Conservation (phyloP, 2,113 vertebrate species). For the Nibea coibor region DNA sequence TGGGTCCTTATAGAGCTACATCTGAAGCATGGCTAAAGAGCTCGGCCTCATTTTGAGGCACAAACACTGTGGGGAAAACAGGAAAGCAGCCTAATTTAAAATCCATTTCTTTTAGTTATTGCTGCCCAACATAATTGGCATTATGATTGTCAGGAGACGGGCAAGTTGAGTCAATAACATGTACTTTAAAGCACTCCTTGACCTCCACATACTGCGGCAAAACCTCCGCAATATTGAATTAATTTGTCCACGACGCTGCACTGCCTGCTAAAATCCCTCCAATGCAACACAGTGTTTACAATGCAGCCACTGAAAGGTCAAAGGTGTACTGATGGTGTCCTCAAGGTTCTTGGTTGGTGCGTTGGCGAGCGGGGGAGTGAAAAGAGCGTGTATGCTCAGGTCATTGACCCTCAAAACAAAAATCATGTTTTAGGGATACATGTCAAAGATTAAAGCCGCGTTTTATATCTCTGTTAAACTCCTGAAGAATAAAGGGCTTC, state of each 20-base stretch:
- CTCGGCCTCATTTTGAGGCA: background rate
- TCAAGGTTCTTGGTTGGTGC: background rate
- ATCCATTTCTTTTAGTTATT: background rate
- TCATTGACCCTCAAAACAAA: background rate
- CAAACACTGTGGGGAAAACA: background rate
- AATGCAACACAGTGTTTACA: background rate
- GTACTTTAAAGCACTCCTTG: conserved; percentile 6
- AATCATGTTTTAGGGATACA: background rate
- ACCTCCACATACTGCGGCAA: background rate
- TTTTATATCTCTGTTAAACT: background rate
- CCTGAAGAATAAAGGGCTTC: background rate
- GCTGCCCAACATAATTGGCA: background rate
- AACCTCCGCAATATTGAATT: background rate
- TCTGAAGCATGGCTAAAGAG: background rate
- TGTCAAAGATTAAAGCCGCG: background rate
- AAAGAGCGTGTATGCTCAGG: background rate
- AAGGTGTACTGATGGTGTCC: background rate
- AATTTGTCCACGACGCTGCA: background rate
- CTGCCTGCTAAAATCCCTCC: background rate
- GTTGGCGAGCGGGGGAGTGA: too few species aligned
- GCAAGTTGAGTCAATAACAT: background rate
- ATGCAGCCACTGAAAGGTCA: conserved; percentile 3
- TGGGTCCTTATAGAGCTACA: background rate
- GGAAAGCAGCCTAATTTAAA: conserved; percentile 16
- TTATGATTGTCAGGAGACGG: background rate